Evolutionary conservation across 2,888 invertebrate genomes (phyloP).

Genomic region (Disparrhopalites patrizii): DNA sequence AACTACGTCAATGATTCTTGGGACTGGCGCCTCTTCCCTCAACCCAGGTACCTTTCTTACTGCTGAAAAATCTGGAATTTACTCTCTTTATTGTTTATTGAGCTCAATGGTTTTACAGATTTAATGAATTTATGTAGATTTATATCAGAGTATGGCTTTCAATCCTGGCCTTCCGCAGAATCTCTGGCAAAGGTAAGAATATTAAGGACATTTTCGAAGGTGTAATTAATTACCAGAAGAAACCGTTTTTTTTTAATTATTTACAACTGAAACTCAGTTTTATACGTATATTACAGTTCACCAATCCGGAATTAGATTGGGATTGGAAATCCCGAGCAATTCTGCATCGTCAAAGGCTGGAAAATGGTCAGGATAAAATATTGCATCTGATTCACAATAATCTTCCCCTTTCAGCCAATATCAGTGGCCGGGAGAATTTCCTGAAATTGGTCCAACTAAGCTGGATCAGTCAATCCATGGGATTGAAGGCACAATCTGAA

Average conservation of each 20-base stretch:
- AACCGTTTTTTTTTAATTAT: too few relatives aligned
- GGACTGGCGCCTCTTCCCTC: constrained; percentile 62
- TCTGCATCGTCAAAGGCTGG: background rate
- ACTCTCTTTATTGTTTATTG: background rate
- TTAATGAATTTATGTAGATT: constrained; percentile 61
- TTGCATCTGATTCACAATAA: too few relatives aligned
- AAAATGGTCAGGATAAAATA: background rate
- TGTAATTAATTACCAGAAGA: background rate
- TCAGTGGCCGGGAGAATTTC: constrained; percentile 54
- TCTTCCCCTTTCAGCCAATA: constrained; percentile 55
- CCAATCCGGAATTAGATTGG: too few relatives aligned
- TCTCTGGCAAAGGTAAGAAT: too few relatives aligned
- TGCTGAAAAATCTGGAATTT: background rate
- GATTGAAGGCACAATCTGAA: constrained; percentile 56
- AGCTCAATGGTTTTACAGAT: constrained; percentile 64
- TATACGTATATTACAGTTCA: background rate
- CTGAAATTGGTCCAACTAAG: constrained; percentile 73
- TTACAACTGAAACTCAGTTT: background rate
- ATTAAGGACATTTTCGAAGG: background rate
- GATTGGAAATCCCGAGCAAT: background rate
- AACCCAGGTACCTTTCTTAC: too few relatives aligned
- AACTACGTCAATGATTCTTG: constrained; percentile 77
- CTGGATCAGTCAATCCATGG: constrained; percentile 67
- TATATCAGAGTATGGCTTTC: constrained; percentile 95
- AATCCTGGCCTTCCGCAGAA: too few relatives aligned